Evolutionary conservation across 2,888 invertebrate genomes (phyloP).

Genomic region (Choristoneura rosaceana): DNA sequence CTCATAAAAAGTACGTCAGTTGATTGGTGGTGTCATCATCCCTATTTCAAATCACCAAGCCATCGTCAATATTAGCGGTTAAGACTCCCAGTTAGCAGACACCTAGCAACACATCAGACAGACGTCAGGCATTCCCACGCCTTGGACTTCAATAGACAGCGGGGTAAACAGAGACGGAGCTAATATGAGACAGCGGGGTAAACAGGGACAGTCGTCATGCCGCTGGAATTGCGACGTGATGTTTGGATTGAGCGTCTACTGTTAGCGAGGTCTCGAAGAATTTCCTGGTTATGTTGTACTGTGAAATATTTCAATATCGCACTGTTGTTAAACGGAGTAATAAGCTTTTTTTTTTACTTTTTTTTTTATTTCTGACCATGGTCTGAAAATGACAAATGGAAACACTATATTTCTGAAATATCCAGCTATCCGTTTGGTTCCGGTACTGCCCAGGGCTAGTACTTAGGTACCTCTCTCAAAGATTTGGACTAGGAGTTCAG

Average conservation of each 20-base stretch:
- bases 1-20: too few species aligned
- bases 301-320: neutral
- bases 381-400: too few species aligned
- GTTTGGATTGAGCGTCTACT: neutral
- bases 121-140: constrained; percentile 21
- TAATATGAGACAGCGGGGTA: neutral
- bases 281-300: neutral
- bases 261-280: neutral
- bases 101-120: constrained; percentile 24
- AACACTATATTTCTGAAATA: too few species aligned
- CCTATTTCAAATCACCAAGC: neutral
- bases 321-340: neutral
- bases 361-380: too few species aligned
- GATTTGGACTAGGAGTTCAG: too few species aligned
- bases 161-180: constrained; percentile 6
- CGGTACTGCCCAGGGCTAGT: too few species aligned
- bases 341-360: too few species aligned
- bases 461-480: too few species aligned
- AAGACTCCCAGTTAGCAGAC: constrained; percentile 12
- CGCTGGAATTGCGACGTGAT: neutral
- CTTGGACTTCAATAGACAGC: constrained; percentile 18
- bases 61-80: neutral
- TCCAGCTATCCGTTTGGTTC: too few species aligned
- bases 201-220: neutral
- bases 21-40: too few species aligned